Percentiles rank a stretch among this genome's conserved stretches.
phyloP scores from a whole-genome alignment of 2,797 vertebrate species.

The Parauchenoglanis ngamensis region DNA sequence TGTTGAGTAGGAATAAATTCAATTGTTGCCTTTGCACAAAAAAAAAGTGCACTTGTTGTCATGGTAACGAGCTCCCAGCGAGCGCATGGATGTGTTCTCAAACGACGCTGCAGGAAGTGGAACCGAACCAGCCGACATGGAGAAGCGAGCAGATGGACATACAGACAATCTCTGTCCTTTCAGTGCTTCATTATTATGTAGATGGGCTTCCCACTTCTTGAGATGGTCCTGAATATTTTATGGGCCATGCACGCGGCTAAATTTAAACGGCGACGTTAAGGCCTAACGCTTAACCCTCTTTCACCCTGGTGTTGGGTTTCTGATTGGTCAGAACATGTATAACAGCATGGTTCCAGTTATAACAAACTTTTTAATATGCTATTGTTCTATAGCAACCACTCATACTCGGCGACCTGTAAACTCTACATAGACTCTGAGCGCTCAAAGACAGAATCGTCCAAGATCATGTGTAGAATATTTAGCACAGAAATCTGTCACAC shows the following conservation, averaged over 20 bases:
- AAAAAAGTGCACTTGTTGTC: constrained; percentile 1
- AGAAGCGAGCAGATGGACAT: constrained; percentile 15
- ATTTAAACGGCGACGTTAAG: constrained; percentile 62
- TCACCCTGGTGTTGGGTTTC: constrained; percentile 31
- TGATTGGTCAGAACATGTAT: neutral
- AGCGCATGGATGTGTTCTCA: constrained; percentile 35
- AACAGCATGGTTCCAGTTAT: neutral
- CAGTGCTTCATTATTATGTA: constrained; percentile 56
- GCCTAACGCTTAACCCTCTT: constrained; percentile 39
- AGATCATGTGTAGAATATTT: neutral
- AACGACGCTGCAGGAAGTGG: constrained; percentile 29
- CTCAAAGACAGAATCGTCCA: neutral
- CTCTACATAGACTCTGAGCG: neutral
- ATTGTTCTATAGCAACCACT: neutral
- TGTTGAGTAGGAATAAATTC: neutral
- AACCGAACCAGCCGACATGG: constrained; percentile 44
- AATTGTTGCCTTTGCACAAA: neutral
- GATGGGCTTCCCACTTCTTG: constrained; percentile 55
- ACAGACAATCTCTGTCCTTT: constrained; percentile 30
- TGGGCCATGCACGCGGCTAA: constrained; percentile 61
- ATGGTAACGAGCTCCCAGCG: constrained; percentile 38
- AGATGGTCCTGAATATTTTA: constrained; percentile 71
- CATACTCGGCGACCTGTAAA: neutral
- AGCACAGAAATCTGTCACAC: neutral
- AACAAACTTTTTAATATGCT: neutral